Conservation (phyloP, 2,888 invertebrate species). For the Drosophila pseudotakahashii region DNA sequence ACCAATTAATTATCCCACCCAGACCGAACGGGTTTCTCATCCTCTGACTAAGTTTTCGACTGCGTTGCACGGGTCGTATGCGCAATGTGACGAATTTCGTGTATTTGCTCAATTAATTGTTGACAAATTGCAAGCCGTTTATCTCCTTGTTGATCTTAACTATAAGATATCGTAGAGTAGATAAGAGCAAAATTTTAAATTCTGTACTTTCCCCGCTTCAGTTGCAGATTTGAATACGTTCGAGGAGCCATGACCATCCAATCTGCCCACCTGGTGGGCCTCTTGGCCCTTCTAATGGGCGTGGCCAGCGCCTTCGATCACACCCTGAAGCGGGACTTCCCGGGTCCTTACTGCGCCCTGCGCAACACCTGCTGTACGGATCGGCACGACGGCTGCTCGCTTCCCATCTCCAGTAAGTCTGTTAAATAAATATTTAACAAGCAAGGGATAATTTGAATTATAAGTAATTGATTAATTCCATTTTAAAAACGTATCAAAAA, state of each 20-base stretch:
- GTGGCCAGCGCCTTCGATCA: conserved; percentile 72
- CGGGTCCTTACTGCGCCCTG: conserved; percentile 82
- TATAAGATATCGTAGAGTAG: conserved; percentile 11
- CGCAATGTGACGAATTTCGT: conserved; percentile 5
- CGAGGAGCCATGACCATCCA: conserved; percentile 47
- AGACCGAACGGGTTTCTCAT: conserved; percentile 22
- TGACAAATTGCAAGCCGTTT: conserved; percentile 28
- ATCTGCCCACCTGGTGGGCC: conserved; percentile 34
- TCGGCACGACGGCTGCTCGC: conserved; percentile 92
- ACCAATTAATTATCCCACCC: conserved; percentile 30
- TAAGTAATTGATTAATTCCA: too few relatives aligned
- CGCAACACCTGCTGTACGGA: conserved; percentile 88
- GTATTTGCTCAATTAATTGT: conserved; percentile 14
- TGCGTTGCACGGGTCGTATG: conserved; percentile 20
- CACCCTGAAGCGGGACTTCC: conserved; percentile 78
- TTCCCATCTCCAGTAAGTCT: conserved; percentile 89
- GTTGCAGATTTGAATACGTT: conserved; percentile 24
- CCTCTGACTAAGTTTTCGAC: conserved; percentile 22
- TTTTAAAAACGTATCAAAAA: too few relatives aligned
- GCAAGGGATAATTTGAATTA: too few relatives aligned
- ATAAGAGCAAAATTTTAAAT: background rate
- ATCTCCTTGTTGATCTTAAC: conserved; percentile 8
- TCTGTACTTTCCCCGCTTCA: background rate
- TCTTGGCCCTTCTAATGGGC: conserved; percentile 48
- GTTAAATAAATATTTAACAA: background rate